These are phyloP conservation scores for Apotomis capreana DNA, from an alignment of 2,888 invertebrate species.

Conservation along the genomic window DNA sequence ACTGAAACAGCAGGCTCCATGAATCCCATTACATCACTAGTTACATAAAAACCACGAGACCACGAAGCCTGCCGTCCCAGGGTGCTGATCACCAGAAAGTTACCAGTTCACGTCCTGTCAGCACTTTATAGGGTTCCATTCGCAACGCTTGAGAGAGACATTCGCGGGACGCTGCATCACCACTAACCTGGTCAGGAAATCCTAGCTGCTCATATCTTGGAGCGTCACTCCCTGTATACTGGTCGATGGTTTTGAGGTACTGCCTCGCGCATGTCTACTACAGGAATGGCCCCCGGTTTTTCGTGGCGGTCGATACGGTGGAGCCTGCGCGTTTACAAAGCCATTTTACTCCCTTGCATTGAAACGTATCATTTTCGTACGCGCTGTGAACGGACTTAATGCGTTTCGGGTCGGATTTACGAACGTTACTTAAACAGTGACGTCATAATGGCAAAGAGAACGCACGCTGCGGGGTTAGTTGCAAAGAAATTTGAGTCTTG, in stretches of 20 bases:
- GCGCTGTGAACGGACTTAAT: neutral
- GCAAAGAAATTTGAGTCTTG: slow-evolving; percentile 19
- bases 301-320: slow-evolving; percentile 13
- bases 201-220: neutral
- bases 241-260: slow-evolving; percentile 15
- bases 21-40: neutral
- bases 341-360: neutral
- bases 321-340: slow-evolving; percentile 17
- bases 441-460: slow-evolving; percentile 23
- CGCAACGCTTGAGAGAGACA: neutral
- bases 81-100: neutral
- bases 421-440: slow-evolving; percentile 23
- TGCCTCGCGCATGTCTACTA: slow-evolving; percentile 11
- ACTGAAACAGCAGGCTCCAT: neutral
- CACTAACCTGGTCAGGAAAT: slow-evolving; percentile 16
- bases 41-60: neutral
- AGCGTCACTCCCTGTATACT: slow-evolving; percentile 2
- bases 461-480: slow-evolving; percentile 25
- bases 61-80: neutral
- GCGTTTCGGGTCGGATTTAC: neutral
- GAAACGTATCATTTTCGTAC: neutral
- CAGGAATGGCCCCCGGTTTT: slow-evolving; percentile 6
- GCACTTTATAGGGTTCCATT: neutral
- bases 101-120: neutral
- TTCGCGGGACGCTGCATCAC: slow-evolving; percentile 2